phyloP scores from a whole-genome alignment of 2,888 invertebrate genomes.

The Dermolepida albohirtum region DNA sequence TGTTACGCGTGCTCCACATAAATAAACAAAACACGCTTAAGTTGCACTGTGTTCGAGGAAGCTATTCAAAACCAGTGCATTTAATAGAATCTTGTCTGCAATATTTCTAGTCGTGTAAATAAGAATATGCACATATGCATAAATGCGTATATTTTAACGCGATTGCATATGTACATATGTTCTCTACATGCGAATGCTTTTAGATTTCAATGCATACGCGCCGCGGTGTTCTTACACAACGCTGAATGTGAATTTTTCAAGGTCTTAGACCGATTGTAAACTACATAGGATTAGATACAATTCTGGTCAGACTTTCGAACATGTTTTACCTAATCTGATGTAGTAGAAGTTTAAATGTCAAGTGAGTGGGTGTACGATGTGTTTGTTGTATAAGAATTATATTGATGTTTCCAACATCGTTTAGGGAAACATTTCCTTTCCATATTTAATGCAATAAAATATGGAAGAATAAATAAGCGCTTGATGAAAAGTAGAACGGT shows the following conservation, averaged over 20 bases:
- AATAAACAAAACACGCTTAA: conserved; percentile 5
- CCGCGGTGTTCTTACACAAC: too few relatives aligned
- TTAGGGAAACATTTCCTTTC: too few relatives aligned
- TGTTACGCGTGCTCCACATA: not conserved
- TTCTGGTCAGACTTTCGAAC: conserved; percentile 4
- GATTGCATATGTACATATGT: too few relatives aligned
- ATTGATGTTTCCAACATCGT: too few relatives aligned
- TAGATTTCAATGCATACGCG: too few relatives aligned
- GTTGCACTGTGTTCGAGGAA: not conserved
- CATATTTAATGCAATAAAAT: too few relatives aligned
- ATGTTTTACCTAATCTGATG: conserved; percentile 2
- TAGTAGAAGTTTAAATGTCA: conserved; percentile 6
- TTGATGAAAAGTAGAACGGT: too few relatives aligned
- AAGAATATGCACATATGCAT: too few relatives aligned
- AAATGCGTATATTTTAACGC: too few relatives aligned
- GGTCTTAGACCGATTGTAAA: not conserved
- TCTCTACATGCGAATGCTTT: too few relatives aligned
- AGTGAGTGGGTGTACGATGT: conserved; percentile 5
- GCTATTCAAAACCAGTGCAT: conserved; percentile 4
- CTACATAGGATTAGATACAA: not conserved
- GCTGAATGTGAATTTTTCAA: not conserved
- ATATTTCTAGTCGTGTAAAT: not conserved
- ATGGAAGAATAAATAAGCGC: too few relatives aligned
- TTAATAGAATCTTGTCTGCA: not conserved
- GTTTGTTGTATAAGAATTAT: not conserved